A percentile compares a stretch with the other conserved stretches of the same genome.
These are phyloP conservation scores for Poeciliopsis turneri DNA, from an alignment of 2,797 vertebrate genomes.

Conservation along the genomic window DNA sequence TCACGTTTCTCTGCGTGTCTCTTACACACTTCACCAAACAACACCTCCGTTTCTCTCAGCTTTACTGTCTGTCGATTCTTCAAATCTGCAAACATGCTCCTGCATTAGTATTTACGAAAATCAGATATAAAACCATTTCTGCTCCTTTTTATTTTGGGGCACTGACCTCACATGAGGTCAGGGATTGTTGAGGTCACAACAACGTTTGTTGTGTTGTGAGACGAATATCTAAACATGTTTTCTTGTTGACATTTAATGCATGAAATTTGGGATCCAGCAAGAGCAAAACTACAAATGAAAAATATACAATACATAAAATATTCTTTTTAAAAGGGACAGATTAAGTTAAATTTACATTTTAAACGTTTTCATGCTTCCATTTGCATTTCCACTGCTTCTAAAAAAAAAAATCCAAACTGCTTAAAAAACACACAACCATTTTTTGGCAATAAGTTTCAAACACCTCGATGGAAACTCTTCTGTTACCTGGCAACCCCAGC, in stretches of 20 bases:
- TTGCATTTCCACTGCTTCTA: no score
- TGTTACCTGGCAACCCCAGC: no score
- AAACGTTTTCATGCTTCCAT: no score
- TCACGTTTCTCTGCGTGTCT: slow-evolving; percentile 68
- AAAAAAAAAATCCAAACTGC: no score
- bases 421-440: no score
- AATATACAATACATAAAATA: background rate
- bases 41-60: slow-evolving; percentile 15
- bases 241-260: background rate
- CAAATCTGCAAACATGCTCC: background rate
- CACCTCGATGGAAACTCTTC: no score
- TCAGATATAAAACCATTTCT: background rate
- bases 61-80: slow-evolving; percentile 14
- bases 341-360: no score
- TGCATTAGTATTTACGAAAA: background rate
- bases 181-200: no score
- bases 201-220: background rate
- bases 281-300: background rate
- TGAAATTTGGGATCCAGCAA: background rate
- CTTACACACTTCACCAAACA: slow-evolving; percentile 34
- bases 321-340: background rate
- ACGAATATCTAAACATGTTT: background rate
- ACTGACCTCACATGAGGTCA: background rate
- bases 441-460: no score
- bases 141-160: background rate